Base-by-base conservation (phyloP, 2,888 invertebrate genomes). In the Hydraecia micacea region DNA sequence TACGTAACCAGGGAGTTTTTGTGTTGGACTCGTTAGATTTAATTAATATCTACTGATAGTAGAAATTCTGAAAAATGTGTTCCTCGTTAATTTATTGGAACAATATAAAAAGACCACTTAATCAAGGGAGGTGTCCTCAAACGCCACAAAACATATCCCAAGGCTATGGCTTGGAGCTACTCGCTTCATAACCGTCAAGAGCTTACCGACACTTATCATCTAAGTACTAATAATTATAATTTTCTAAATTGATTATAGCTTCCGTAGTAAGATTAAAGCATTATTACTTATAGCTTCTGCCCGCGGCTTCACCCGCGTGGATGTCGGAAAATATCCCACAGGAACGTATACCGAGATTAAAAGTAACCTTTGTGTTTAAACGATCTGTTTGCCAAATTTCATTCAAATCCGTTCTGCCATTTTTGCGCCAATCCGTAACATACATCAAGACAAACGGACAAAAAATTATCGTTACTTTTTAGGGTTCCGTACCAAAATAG, bases 1-100 rank as follows among this genome's bases (percentile, higher is more conserved):
- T 75, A 80, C 28, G 70, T 62, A 71, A 67, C 58, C 21, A 32
- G 49, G 58, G 5, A 74, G 75, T 60, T 77, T 76, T 79, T 83
- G 60, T 58, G 18, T 36, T 28, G n/a, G 9, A 8, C 46, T 71
- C 32, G 46, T 72, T 73, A 75, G 68, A 49, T 81, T 74, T 66
- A 74, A 74, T 77, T 62, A 73, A 73, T 42, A n/a, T n/a, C n/a
- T n/a, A 42, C 36, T 39, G 18, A n/a, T 39, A 36, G 39, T 52
- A 75, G 25, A 68, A 55, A 69, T 65, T 65, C 46, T 62, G 63
- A 73, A 77, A 78, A 63, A 63, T 58, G 6, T 68, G 15, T 68
- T 46, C 9, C 28, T 72, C 46, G 36, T 72, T 62, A 62, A 85
- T 69, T 69, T 69, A 72, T 66, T 60, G 28, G n/a, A 28, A 32